Evolutionary conservation across 2,888 invertebrate genomes (phyloP).

Genomic region (Coremacera marginata): DNA sequence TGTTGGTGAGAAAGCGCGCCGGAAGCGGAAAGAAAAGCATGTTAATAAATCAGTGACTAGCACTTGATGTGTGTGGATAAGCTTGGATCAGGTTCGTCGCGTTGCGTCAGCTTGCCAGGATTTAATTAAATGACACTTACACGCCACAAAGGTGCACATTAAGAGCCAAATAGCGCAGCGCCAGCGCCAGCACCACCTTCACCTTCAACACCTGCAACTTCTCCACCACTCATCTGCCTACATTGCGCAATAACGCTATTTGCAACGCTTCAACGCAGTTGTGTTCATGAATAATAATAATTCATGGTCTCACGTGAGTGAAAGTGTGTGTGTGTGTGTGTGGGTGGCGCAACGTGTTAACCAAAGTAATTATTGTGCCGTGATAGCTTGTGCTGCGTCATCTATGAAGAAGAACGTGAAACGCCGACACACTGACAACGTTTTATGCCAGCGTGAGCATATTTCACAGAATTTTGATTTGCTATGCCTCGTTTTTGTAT

Average conservation of each 20-base stretch:
- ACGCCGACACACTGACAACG: background rate
- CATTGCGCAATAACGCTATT: background rate
- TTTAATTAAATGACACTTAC: constrained; percentile 23
- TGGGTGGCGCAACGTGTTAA: background rate
- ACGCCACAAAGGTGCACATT: constrained; percentile 14
- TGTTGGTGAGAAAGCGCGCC: background rate
- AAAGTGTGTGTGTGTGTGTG: no score
- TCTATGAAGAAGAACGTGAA: background rate
- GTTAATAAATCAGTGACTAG: constrained; percentile 20
- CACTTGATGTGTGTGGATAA: background rate
- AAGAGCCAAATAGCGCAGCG: background rate
- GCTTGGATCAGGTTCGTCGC: constrained; percentile 5
- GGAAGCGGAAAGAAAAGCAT: background rate
- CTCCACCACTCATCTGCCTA: background rate
- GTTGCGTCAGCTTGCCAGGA: background rate
- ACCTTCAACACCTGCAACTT: background rate
- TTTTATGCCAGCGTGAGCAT: no score
- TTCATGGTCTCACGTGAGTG: no score
- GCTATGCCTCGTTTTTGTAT: no score
- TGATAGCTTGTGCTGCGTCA: background rate
- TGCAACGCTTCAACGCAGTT: no score
- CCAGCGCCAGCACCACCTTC: background rate
- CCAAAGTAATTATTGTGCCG: background rate
- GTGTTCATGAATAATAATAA: no score
- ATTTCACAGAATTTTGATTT: no score